Percentiles rank a stretch among this genome's conserved stretches.
These are phyloP conservation scores for Zophobas morio DNA, from an alignment of 1,140 invertebrate genomes.

Conservation along the genomic window DNA sequence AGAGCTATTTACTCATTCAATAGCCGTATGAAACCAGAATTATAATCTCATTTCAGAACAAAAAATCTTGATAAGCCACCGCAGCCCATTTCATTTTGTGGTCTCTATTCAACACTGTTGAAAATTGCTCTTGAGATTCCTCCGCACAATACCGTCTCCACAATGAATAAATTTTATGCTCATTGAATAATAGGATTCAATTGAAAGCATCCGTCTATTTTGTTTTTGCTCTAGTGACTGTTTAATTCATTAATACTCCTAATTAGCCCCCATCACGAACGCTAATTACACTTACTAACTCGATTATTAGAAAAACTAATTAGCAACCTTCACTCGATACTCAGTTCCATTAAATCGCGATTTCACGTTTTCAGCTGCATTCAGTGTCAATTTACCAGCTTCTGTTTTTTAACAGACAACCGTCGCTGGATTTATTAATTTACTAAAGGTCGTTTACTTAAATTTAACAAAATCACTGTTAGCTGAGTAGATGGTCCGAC, in stretches of 20 bases:
- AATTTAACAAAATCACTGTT: too few species aligned
- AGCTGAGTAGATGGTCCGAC: too few species aligned
- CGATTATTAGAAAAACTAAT: conserved; percentile 2
- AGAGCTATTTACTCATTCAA: too few species aligned
- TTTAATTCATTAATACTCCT: conserved; percentile 24
- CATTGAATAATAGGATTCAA: conserved; percentile 50
- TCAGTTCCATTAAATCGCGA: not conserved
- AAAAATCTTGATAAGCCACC: too few species aligned
- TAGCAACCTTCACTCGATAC: not conserved
- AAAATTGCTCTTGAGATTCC: conserved; percentile 1
- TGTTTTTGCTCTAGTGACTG: conserved; percentile 45
- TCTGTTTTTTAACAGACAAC: too few species aligned
- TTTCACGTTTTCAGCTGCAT: not conserved
- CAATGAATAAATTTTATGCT: conserved; percentile 52
- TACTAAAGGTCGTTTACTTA: too few species aligned
- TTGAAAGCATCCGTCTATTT: conserved; percentile 50
- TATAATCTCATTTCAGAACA: too few species aligned
- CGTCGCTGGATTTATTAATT: too few species aligned
- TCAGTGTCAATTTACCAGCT: not conserved
- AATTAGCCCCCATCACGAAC: not conserved
- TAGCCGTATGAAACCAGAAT: too few species aligned
- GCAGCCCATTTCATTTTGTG: too few species aligned
- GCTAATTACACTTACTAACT: conserved; percentile 3
- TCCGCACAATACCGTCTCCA: conserved; percentile 23
- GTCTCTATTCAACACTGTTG: not conserved